Conservation (phyloP, 2,797 vertebrate species). For the Syngnathus rostellatus region DNA sequence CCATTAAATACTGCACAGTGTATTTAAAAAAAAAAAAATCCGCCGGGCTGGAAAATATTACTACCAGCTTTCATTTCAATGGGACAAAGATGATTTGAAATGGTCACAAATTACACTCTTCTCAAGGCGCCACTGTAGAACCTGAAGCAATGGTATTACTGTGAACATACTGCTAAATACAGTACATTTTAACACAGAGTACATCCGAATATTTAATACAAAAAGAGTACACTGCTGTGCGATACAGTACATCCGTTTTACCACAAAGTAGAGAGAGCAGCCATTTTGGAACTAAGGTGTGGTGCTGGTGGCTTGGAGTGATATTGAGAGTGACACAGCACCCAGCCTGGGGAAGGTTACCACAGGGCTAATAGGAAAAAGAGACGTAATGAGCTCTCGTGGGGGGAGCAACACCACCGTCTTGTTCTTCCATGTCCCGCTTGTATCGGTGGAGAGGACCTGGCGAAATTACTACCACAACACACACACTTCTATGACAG, state of each 20-base stretch:
- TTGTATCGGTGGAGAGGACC: constrained; percentile 47
- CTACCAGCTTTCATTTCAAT: too few species aligned
- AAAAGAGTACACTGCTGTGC: constrained; percentile 18
- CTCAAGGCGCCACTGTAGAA: too few species aligned
- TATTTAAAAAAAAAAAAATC: too few species aligned
- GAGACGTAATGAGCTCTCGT: constrained; percentile 75
- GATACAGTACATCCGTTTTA: constrained; percentile 39
- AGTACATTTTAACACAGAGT: neutral
- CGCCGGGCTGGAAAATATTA: too few species aligned
- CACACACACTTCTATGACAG: constrained; percentile 24
- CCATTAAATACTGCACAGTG: neutral
- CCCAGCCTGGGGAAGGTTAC: constrained; percentile 67
- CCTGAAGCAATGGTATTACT: too few species aligned
- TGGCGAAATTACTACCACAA: constrained; percentile 30
- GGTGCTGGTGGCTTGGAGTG: constrained; percentile 38
- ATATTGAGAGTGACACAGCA: constrained; percentile 57
- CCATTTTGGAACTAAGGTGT: constrained; percentile 34
- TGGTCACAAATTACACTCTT: too few species aligned
- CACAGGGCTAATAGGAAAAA: constrained; percentile 70
- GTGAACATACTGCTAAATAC: too few species aligned
- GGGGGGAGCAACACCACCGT: constrained; percentile 47
- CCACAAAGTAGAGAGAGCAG: constrained; percentile 20
- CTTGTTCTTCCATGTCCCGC: constrained; percentile 41
- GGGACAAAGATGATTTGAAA: too few species aligned
- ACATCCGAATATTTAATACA: too few species aligned